Base-by-base conservation (phyloP, 2,888 invertebrate species). In the Cephalotes varians region DNA sequence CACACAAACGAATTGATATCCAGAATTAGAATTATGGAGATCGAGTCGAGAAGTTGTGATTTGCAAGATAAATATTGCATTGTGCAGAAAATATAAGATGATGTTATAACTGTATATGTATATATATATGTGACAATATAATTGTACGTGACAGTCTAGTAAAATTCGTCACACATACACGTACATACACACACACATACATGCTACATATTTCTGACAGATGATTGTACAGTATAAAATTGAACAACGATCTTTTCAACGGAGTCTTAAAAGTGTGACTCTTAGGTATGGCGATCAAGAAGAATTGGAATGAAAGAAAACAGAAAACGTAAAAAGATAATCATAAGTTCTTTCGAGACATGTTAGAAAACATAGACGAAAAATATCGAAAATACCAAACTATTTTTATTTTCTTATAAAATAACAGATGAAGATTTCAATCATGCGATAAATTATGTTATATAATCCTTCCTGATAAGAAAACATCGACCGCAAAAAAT, bases 81-180 rank as follows among this genome's bases (percentile, higher is more conserved):
- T 74, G 25, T 74, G 28, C 49, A 25, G 37, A 65, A 51, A 47
- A 51, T 51, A 51, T 65, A 54, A 34, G 12, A 74, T 7, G 28
- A 60, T 81, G 49, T 80, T 80, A 60, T 65, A 51, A 65, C 18
- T 25, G 25, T 71, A 71, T 71, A 71, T 54, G 37, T 49, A 49
- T 56, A 56, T 54, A 56, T 72, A 40, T 58, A 21, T 80, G 49
- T 47, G 60, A 73, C 74, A 72, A 81, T 60, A 73, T 81, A 64
- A 74, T 64, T 76, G 47, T 74, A 76, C 40, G 62, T 54, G 56
- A 81, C 62, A 60, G 21, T 49, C 15, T 80, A 54, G 34, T 34
- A 64, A 77, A 77, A 54, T 34, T 25, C 34, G 34, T 37, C 49
- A 62, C 47, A 62, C 49, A 74, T 47, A 74, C 44, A 40, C 56